A percentile compares a stretch with the other conserved stretches of the same genome.
Evolutionary conservation across 1,140 invertebrate species (phyloP).

Genomic region (Drosophila parvula): DNA sequence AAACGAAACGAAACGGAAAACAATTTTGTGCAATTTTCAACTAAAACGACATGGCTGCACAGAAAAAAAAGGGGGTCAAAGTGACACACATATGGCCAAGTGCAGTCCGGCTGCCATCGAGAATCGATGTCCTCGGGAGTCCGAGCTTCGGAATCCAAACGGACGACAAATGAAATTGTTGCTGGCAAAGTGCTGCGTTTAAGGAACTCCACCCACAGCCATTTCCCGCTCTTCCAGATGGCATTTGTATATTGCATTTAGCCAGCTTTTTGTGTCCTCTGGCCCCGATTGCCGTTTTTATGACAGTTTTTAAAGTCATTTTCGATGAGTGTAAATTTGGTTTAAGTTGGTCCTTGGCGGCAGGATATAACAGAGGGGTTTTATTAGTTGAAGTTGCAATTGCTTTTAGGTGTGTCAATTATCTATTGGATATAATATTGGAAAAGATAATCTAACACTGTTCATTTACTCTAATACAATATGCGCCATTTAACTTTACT

Average conservation of each 20-base stretch:
- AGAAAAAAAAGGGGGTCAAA: slow-evolving; percentile 21
- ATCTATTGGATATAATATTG: no score
- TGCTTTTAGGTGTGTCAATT: slow-evolving; percentile 14
- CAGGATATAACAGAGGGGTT: neutral
- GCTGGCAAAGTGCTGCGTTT: slow-evolving; percentile 75
- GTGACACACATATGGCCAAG: slow-evolving; percentile 63
- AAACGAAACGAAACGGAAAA: slow-evolving; percentile 77
- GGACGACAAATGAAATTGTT: slow-evolving; percentile 74
- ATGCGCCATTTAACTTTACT: no score
- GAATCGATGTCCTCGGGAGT: slow-evolving; percentile 62
- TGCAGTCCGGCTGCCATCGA: slow-evolving; percentile 32
- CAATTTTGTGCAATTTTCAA: slow-evolving; percentile 77
- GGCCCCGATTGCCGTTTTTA: slow-evolving; percentile 58
- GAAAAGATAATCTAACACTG: no score
- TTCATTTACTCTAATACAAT: no score
- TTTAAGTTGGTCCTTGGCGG: slow-evolving; percentile 50
- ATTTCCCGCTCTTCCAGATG: neutral
- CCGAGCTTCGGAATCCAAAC: slow-evolving; percentile 20
- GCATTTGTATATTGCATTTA: slow-evolving; percentile 36
- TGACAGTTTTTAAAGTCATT: slow-evolving; percentile 70
- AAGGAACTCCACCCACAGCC: slow-evolving; percentile 42
- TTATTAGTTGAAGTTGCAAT: slow-evolving; percentile 13
- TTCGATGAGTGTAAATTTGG: slow-evolving; percentile 64
- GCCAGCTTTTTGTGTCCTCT: slow-evolving; percentile 36
- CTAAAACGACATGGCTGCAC: slow-evolving; percentile 62